Conservation (phyloP, 2,888 invertebrate species). For the Polietes domitor region DNA sequence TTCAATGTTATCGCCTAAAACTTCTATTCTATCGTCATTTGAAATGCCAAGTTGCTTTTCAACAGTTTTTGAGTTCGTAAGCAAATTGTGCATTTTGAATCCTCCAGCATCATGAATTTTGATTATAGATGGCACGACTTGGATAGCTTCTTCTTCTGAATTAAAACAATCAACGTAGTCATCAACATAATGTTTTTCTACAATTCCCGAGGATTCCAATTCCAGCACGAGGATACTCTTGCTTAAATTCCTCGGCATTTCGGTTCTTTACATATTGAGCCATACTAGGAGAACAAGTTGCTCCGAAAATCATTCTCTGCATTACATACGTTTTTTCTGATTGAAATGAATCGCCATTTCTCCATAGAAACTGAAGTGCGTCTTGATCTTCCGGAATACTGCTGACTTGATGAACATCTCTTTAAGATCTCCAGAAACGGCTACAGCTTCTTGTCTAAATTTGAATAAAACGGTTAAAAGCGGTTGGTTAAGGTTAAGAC, state of each 20-base stretch:
- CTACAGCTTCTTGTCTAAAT: too few species aligned
- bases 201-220: constrained; percentile 41
- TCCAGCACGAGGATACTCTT: constrained; percentile 51
- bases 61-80: constrained; percentile 38
- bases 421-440: too few species aligned
- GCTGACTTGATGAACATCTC: too few species aligned
- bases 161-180: too few species aligned
- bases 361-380: too few species aligned
- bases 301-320: too few species aligned
- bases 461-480: too few species aligned
- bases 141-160: too few species aligned
- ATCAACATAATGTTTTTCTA: constrained; percentile 57
- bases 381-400: too few species aligned
- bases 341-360: too few species aligned
- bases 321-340: too few species aligned
- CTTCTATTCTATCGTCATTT: neutral
- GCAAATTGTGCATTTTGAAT: constrained; percentile 48
- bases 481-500: too few species aligned
- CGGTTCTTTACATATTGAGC: constrained; percentile 67
- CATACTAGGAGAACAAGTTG: constrained; percentile 58
- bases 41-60: neutral
- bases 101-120: constrained; percentile 39
- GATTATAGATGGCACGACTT: constrained; percentile 34
- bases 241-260: constrained; percentile 48
- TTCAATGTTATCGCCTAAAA: constrained; percentile 11